phyloP scores from a whole-genome alignment of 2,888 invertebrate species.

The Poecilus cupreus region DNA sequence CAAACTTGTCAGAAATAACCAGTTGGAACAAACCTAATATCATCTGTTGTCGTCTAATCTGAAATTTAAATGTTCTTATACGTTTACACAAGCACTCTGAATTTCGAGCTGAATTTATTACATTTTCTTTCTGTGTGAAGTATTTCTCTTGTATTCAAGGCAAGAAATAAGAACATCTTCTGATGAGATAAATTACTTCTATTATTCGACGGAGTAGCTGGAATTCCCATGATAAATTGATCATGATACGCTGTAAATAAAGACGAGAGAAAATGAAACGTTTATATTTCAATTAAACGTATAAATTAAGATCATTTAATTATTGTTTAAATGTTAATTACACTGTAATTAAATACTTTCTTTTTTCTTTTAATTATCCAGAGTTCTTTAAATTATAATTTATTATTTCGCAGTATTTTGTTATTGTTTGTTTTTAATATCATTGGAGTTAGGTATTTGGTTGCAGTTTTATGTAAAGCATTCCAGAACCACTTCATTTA shows the following conservation, averaged over 20 bases:
- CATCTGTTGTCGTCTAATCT: too few relatives aligned
- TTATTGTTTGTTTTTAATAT: too few relatives aligned
- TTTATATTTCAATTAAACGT: not conserved
- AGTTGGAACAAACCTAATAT: too few relatives aligned
- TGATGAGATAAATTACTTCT: not conserved
- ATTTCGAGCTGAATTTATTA: not conserved
- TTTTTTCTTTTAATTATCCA: not conserved
- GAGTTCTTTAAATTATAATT: not conserved
- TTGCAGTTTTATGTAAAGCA: too few relatives aligned
- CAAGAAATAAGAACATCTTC: not conserved
- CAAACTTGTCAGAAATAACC: too few relatives aligned
- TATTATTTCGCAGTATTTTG: too few relatives aligned
- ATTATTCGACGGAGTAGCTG: not conserved
- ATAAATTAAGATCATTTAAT: not conserved
- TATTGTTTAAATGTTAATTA: not conserved
- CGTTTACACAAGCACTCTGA: too few relatives aligned
- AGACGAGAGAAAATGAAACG: not conserved
- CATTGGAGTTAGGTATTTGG: too few relatives aligned
- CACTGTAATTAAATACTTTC: not conserved
- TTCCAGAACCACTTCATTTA: too few relatives aligned
- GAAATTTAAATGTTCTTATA: too few relatives aligned
- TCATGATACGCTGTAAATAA: not conserved
- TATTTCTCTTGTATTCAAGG: not conserved
- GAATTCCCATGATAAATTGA: conserved; percentile 5
- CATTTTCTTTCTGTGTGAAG: not conserved